Percentiles rank a stretch among this genome's conserved stretches.
Conservation (phyloP, 30 jellyfish, hydroid and myxozoan species). For the Mastigias papua region DNA sequence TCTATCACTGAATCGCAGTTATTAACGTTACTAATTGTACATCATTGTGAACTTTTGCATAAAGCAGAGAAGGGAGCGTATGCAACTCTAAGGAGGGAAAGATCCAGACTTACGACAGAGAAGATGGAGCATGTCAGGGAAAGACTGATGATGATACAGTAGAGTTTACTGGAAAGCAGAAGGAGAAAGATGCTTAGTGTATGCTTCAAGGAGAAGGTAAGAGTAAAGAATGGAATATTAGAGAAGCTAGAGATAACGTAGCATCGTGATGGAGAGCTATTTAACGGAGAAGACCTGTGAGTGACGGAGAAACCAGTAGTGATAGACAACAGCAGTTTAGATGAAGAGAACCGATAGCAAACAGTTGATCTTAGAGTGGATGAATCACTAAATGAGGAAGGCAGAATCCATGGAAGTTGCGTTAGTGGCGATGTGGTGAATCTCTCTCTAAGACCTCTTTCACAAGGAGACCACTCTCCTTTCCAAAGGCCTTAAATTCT, state of each 20-base stretch:
- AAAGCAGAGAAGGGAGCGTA: not conserved
- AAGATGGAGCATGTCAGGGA: not conserved
- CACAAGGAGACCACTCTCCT: slow-evolving; percentile 13
- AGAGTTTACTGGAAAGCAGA: not conserved
- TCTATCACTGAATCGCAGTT: too few relatives aligned
- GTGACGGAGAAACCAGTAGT: not conserved
- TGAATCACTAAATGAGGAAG: not conserved
- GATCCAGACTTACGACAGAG: not conserved
- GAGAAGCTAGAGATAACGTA: not conserved
- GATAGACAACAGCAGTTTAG: not conserved
- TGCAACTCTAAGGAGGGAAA: not conserved
- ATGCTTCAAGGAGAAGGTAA: not conserved
- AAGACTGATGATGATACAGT: not conserved
- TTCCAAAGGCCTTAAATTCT: slow-evolving; percentile 1
- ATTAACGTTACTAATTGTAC: too few relatives aligned
- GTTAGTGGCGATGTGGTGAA: slow-evolving; percentile 9
- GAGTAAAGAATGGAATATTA: not conserved
- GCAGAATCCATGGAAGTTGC: not conserved
- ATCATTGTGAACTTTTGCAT: not conserved
- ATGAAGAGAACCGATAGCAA: not conserved
- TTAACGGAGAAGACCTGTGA: not conserved
- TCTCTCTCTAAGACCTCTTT: not conserved
- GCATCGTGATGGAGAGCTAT: not conserved
- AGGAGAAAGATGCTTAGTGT: not conserved
- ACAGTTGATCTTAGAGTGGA: not conserved